A percentile compares a stretch with the other conserved stretches of the same genome.
Conservation (phyloP, 1,140 invertebrate genomes). For the Potamilus streckersoni region DNA sequence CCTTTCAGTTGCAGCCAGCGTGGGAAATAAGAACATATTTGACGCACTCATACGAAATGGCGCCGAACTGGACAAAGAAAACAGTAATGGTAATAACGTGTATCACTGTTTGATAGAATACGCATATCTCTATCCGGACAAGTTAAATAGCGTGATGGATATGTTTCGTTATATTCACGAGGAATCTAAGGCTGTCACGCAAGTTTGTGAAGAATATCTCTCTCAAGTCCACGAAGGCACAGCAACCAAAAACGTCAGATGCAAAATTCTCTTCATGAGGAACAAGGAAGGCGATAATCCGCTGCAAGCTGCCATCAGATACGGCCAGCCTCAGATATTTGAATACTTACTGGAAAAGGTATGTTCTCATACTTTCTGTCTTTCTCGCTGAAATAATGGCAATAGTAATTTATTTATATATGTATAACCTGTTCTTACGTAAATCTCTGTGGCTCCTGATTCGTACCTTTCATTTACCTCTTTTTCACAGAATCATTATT, state of each 20-base stretch:
- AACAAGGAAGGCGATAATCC: slow-evolving; percentile 42
- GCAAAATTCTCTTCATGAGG: slow-evolving; percentile 39
- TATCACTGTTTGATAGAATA: slow-evolving; percentile 48
- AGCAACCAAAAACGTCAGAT: slow-evolving; percentile 1
- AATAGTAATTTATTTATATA: too few relatives aligned
- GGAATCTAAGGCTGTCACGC: not conserved
- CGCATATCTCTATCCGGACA: slow-evolving; percentile 44
- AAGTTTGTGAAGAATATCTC: not conserved
- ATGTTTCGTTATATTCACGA: slow-evolving; percentile 33
- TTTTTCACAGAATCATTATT: too few relatives aligned
- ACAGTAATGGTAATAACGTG: slow-evolving; percentile 41
- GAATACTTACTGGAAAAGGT: slow-evolving; percentile 41
- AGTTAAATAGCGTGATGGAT: slow-evolving; percentile 23
- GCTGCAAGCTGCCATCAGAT: slow-evolving; percentile 41
- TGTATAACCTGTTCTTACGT: too few relatives aligned
- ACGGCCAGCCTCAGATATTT: slow-evolving; percentile 40
- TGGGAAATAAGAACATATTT: slow-evolving; percentile 34
- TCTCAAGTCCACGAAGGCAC: not conserved
- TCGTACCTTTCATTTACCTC: too few relatives aligned
- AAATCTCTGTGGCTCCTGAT: too few relatives aligned
- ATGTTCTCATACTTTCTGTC: not conserved
- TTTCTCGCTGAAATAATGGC: too few relatives aligned
- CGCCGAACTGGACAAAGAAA: slow-evolving; percentile 27
- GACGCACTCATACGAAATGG: slow-evolving; percentile 34
- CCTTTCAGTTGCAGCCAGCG: slow-evolving; percentile 44